phyloP scores from a whole-genome alignment of 2,113 vertebrate species.

The Petaurus breviceps region DNA sequence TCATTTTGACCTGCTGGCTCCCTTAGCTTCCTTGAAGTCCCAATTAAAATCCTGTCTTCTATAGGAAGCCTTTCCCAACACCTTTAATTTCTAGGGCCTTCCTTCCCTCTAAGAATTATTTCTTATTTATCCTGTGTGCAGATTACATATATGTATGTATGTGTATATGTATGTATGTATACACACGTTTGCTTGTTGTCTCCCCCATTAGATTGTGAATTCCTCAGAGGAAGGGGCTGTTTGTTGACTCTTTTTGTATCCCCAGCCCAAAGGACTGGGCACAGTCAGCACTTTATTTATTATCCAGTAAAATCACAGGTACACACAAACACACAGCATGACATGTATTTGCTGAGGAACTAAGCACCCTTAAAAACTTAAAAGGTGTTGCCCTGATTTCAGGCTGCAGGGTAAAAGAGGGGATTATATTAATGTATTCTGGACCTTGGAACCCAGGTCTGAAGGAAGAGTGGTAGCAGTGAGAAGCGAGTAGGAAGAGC shows the following conservation, averaged over 20 bases:
- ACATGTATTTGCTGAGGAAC: too few relatives aligned
- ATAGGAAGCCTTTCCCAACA: not conserved
- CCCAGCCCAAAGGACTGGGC: too few relatives aligned
- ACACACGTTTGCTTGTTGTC: not conserved
- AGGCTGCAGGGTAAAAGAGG: too few relatives aligned
- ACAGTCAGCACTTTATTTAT: too few relatives aligned
- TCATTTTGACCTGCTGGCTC: not conserved
- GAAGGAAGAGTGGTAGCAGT: not conserved
- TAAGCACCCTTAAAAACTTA: too few relatives aligned
- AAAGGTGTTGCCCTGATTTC: too few relatives aligned
- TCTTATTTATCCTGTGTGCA: not conserved
- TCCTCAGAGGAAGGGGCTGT: too few relatives aligned
- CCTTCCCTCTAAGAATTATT: not conserved
- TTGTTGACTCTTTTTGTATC: too few relatives aligned
- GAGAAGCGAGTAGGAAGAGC: not conserved
- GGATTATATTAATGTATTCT: not conserved
- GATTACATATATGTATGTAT: not conserved
- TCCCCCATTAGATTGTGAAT: too few relatives aligned
- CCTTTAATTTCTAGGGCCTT: not conserved
- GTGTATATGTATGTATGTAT: too few relatives aligned
- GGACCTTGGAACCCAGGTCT: not conserved
- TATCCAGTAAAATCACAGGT: too few relatives aligned
- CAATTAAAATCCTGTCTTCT: not conserved
- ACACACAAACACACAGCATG: too few relatives aligned
- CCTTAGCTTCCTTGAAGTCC: not conserved